Evolutionary conservation across 1,140 invertebrate species (phyloP), one percentile per base, ranked within the genome.

Genomic region (Hypothenemus hampei): DNA sequence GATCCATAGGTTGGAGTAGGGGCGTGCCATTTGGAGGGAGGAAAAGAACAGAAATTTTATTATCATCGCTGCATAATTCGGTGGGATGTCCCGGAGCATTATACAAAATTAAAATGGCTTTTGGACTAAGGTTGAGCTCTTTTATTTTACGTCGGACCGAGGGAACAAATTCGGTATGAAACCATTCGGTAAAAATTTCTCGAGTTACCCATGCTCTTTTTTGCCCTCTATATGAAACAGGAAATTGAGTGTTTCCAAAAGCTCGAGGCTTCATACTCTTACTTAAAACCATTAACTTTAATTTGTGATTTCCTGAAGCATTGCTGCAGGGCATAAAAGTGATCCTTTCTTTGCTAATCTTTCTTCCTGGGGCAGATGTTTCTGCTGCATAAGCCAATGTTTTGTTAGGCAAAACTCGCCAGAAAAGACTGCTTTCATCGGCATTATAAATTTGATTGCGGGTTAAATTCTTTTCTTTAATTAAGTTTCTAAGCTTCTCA

Each of bases 371-470:
- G 15, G 39, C 46, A 10, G 54, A 26, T 23, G 3, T 19, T 31
- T 48, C 46, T 18, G 31, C 8, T 40, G 29, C 10, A 23, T 19
- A 19, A 57, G 21, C 54, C 23, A 50, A 22, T 22, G 35, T 57
- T 57, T 44, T 59, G 47, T 44, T 40, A 36, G 57, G 49, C 44
- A 58, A 35, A 18, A 58, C 10, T 20, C 37, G 47, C 41, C 43
- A 48, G 19, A 53, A 40, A 40, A 52, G 41, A 8, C 46, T 29
- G 31, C 45, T 49, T 26, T 57, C 54, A 19, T 57, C 54, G 3
- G 64, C 65, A 61, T 72, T 74, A 57, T 72, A 71, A 41, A 75
- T 45, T 36, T 55, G 22, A 29, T 57, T 37, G 8, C 15, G 26
- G n/a, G 22, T 44, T 10, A 15, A 26, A 13, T 4, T 15, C 13